Evolutionary conservation across 2,113 vertebrate genomes (phyloP), one percentile per base, ranked within the genome.

Genomic region (Rhineura floridana): DNA sequence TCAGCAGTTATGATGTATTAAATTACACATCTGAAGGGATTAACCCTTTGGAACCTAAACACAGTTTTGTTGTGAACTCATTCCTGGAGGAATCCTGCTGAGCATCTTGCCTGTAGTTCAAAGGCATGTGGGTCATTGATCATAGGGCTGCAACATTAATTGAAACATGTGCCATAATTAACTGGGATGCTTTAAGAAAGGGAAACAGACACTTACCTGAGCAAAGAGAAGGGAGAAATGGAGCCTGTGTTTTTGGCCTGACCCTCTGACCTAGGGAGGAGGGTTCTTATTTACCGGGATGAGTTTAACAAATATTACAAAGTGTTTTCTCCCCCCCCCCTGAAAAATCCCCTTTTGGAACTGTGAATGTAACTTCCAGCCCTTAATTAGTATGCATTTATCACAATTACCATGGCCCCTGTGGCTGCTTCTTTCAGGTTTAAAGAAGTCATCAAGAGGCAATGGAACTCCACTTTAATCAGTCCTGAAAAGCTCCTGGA

Each of bases 1-100:
- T 97, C 96, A 96, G 96, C 98, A 97, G 96, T 97, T 97, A 97
- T 94, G 96, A 97, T 97, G 96, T 96, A 97, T 98, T 97, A 92
- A 95, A 90, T 96, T 96, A 93, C 96, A 95, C 96, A 94, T 95
- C 96, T 93, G 91, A 97, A 92, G 94, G 94, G 94, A 73, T 97
- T 97, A 97, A 97, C 97, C 95, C 96, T 96, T 97, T 70, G 86
- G 93, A 93, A 91, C 69, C 88, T 0, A 77, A 72, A 0, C 0
- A 3, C 82, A 88, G 89, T 25, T 19, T 84, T 82, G 55, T 63
- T 84, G 84, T 52, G 87, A 88, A 52, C 7, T 90, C 36, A 12
- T 86, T 91, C 75, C 77, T 48, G 89, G 46, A 25, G 85, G 84
- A 75, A 88, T 30, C 1, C 1, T 0, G 8, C 69, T 88, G 90